Evolutionary conservation across 2,797 vertebrate species (phyloP).

Genomic region (Luscinia megarhynchos): DNA sequence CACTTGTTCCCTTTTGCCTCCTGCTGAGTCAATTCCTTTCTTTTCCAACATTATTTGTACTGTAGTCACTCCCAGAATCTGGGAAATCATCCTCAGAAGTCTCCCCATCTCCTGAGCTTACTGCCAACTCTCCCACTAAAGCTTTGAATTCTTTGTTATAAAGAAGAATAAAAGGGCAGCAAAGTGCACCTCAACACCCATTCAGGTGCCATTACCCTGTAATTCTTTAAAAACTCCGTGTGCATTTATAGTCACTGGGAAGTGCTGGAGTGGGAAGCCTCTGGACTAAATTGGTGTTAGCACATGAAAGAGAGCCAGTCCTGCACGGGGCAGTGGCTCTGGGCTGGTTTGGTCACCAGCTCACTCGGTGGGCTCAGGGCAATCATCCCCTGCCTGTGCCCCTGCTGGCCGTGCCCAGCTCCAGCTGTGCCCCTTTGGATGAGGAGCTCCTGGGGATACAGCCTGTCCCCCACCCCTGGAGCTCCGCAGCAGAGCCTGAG

Average conservation of each 20-base stretch:
- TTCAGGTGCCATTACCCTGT: not conserved
- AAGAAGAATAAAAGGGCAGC: conserved; percentile 3
- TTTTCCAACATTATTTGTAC: conserved; percentile 23
- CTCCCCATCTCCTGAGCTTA: conserved; percentile 2
- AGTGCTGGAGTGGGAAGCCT: not conserved
- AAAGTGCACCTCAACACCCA: not conserved
- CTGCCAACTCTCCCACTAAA: not conserved
- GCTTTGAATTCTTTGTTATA: conserved; percentile 8
- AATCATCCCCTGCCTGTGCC: not conserved
- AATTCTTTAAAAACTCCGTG: not conserved
- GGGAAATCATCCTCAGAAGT: conserved; percentile 35
- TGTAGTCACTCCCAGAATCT: conserved; percentile 17
- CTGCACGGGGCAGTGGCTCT: rapidly evolving
- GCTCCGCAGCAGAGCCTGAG: not conserved
- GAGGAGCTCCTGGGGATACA: not conserved
- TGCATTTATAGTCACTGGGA: not conserved
- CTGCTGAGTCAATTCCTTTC: conserved; percentile 34
- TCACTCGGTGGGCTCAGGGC: rapidly evolving
- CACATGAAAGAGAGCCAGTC: not conserved
- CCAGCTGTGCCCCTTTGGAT: not conserved
- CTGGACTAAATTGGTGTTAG: not conserved
- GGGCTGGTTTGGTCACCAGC: not conserved
- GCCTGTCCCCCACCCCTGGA: rapidly evolving
- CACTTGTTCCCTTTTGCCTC: conserved; percentile 33
- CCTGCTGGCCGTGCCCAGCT: not conserved